These are phyloP conservation scores for Polietes domitor DNA, from an alignment of 2,888 invertebrate species.

Conservation along the genomic window DNA sequence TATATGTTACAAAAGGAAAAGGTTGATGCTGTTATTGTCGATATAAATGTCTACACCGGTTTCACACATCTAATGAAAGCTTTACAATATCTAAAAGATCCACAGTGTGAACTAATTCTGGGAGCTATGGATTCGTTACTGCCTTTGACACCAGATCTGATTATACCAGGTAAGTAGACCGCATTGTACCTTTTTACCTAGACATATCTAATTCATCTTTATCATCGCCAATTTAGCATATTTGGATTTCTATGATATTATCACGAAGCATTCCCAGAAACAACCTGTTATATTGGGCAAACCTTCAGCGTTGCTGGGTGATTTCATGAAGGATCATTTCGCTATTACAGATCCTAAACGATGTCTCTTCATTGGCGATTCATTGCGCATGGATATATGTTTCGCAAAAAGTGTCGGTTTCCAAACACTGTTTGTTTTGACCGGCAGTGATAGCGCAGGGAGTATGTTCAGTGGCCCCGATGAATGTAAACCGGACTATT, in stretches of 20 bases:
- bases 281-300: constrained; percentile 80
- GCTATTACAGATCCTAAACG: constrained; percentile 83
- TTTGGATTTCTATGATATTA: constrained; percentile 62
- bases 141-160: constrained; percentile 72
- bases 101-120: constrained; percentile 80
- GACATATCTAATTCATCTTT: no score
- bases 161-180: constrained; percentile 75
- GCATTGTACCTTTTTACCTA: no score
- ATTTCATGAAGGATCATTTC: constrained; percentile 77
- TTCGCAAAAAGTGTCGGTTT: constrained; percentile 87
- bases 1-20: constrained; percentile 43
- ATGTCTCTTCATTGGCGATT: constrained; percentile 92
- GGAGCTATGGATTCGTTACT: constrained; percentile 78
- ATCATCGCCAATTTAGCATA: constrained; percentile 62
- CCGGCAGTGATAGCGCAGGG: constrained; percentile 78
- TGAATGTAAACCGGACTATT: constrained; percentile 75
- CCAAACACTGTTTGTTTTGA: constrained; percentile 87
- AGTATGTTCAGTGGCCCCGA: constrained; percentile 72
- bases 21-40: constrained; percentile 81
- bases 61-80: constrained; percentile 80
- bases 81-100: constrained; percentile 79
- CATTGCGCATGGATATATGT: constrained; percentile 89
- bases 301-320: constrained; percentile 79
- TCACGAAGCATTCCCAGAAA: constrained; percentile 75
- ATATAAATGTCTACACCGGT: constrained; percentile 80